Percentiles rank a stretch among this genome's conserved stretches.
Conservation (phyloP, 64 coral and sea anemone species). For the Stylophora pistillata region DNA sequence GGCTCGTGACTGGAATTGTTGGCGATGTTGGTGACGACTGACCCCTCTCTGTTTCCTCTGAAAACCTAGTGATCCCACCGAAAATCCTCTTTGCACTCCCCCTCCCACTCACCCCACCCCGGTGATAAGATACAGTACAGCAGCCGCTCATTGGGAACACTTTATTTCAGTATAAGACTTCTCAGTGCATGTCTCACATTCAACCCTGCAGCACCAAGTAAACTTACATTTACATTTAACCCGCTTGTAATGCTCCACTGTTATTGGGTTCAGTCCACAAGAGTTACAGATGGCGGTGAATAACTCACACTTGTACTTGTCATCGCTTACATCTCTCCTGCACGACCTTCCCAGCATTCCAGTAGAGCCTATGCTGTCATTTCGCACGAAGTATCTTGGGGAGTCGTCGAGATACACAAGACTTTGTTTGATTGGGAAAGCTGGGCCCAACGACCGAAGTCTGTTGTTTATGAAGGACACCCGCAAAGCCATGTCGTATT, state of each 20-base stretch:
- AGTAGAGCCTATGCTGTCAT: slow-evolving; percentile 4
- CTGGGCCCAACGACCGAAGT: background rate
- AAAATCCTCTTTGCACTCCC: too few relatives aligned
- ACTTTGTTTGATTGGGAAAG: slow-evolving; percentile 19
- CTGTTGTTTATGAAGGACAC: background rate
- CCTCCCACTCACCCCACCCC: too few relatives aligned
- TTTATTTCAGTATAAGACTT: slow-evolving; percentile 17
- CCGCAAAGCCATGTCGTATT: too few relatives aligned
- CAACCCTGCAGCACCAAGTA: slow-evolving; percentile 34
- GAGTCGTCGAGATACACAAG: slow-evolving; percentile 56
- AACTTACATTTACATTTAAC: slow-evolving; percentile 35
- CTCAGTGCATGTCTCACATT: slow-evolving; percentile 35
- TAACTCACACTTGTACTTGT: slow-evolving; percentile 11
- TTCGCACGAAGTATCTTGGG: slow-evolving; percentile 12
- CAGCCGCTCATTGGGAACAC: background rate
- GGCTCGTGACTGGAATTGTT: too few relatives aligned
- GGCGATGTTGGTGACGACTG: too few relatives aligned
- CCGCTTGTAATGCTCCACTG: background rate
- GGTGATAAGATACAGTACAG: too few relatives aligned
- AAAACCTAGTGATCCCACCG: too few relatives aligned
- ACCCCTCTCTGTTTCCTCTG: too few relatives aligned
- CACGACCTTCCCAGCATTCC: slow-evolving; percentile 55
- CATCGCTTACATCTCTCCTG: slow-evolving; percentile 19
- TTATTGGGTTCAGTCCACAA: background rate
- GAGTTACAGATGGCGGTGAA: background rate